Base-by-base conservation (phyloP, 2,797 vertebrate species). In the Cyclura pinguis region DNA sequence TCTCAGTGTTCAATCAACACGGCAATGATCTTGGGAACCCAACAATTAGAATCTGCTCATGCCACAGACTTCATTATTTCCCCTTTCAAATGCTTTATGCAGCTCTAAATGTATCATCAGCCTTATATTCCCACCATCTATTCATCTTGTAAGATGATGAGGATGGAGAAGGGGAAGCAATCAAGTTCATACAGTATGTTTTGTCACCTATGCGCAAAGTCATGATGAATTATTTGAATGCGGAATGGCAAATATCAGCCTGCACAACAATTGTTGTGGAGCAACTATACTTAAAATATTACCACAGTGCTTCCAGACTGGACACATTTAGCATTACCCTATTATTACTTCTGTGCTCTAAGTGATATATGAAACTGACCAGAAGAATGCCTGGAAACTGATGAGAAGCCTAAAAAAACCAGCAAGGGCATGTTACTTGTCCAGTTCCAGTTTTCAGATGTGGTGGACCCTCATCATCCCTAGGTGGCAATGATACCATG, bases 31-130 rank as follows among this genome's bases (percentile, higher is more conserved):
- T 73, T 81, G 1, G 50, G 14, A 90, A 6, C 82, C 89, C 86
- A 92, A 57, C 83, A 1, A 91, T 94, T 90, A 90, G 6, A 92
- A 91, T 86, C 94, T 64, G 64, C 90, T 92, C 47, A 94, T 91
- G n/a, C 78, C 42, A 78, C 81, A 76, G 57, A 77, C 50, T 91
- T 93, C 24, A 89, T 92, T 93, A 92, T 89, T 89, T 47, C 67
- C 14, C 94, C 91, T 20, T 90, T 88, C 50, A 83, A 93, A 42
- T 87, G 32, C 38, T 91, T 91, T 92, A 86, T 13, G 87, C 27
- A 91, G 38, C 85, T 88, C 38, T 24, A 85, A 89, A 2, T 88
- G 27, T 92, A 95, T 93, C 55, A 73, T 1, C 29, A 35, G 4
- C 27, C 89, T 7, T 27, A 2, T 18, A 94, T 64, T 84, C 85